phyloP scores from a whole-genome alignment of 2,888 invertebrate species.

The Drosophila longiperda region DNA sequence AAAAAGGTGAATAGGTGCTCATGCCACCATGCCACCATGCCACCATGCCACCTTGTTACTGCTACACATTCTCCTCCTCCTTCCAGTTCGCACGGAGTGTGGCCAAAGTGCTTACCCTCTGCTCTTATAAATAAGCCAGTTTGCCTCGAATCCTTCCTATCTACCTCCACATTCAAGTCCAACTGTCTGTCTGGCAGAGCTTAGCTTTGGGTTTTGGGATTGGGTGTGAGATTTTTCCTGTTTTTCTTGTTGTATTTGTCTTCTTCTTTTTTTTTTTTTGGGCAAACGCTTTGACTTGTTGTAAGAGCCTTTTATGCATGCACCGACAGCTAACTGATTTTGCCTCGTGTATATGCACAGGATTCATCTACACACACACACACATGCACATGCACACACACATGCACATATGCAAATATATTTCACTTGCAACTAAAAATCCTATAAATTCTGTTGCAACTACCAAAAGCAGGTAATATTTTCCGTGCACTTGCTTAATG shows the following conservation, averaged over 20 bases:
- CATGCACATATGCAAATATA: slow-evolving; percentile 10
- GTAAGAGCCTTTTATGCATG: slow-evolving; percentile 59
- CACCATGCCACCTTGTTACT: too few species aligned
- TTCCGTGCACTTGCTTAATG: slow-evolving; percentile 22
- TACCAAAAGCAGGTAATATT: slow-evolving; percentile 16
- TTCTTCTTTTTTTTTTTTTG: slow-evolving; percentile 16
- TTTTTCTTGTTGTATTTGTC: background rate
- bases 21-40: background rate
- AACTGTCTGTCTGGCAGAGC: slow-evolving; percentile 33
- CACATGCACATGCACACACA: slow-evolving; percentile 5
- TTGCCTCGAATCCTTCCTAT: slow-evolving; percentile 48
- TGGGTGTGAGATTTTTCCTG: background rate
- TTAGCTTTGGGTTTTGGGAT: slow-evolving; percentile 27
- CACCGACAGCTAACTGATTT: slow-evolving; percentile 63
- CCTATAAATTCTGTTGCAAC: slow-evolving; percentile 36
- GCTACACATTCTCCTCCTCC: too few species aligned
- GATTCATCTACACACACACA: background rate
- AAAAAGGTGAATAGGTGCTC: slow-evolving; percentile 67
- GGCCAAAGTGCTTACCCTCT: slow-evolving; percentile 70
- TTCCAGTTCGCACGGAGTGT: slow-evolving; percentile 31
- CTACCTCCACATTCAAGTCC: slow-evolving; percentile 35
- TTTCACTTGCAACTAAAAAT: slow-evolving; percentile 49
- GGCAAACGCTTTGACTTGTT: slow-evolving; percentile 51
- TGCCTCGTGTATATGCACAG: slow-evolving; percentile 22
- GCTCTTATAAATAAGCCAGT: slow-evolving; percentile 72